Conservation (phyloP, 1,140 invertebrate species). For the Atta texana region DNA sequence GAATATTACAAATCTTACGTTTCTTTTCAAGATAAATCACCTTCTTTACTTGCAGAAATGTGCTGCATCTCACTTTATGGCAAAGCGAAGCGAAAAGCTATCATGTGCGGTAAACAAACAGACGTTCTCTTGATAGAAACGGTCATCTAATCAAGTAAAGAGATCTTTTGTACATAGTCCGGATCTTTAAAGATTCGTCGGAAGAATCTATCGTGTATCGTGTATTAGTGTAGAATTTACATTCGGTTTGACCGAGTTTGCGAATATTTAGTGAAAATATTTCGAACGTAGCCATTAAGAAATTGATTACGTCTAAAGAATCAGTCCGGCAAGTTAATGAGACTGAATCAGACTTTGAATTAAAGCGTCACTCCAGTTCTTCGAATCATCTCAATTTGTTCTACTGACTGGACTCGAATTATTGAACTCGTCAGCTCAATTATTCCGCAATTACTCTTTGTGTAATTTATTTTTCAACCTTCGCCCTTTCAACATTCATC, state of each 20-base stretch:
- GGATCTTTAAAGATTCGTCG: neutral
- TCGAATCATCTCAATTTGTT: neutral
- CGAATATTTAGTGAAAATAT: conserved; percentile 9
- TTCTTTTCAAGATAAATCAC: conserved; percentile 14
- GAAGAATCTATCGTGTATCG: neutral
- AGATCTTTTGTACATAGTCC: conserved; percentile 19
- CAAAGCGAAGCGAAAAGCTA: conserved; percentile 21
- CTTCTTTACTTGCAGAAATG: conserved; percentile 1
- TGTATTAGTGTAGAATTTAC: conserved; percentile 10
- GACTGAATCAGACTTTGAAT: conserved; percentile 13
- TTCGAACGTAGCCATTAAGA: neutral
- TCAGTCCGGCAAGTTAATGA: neutral
- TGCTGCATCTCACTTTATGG: neutral
- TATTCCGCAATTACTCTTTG: neutral
- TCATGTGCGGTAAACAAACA: conserved; percentile 17
- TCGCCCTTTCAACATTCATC: conserved; percentile 8
- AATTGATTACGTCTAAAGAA: conserved; percentile 33
- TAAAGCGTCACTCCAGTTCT: neutral
- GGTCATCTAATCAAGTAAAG: conserved; percentile 18
- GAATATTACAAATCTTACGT: neutral
- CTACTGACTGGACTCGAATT: neutral
- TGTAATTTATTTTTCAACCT: neutral
- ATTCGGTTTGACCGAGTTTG: conserved; percentile 13
- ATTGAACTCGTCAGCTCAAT: neutral
- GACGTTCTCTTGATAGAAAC: conserved; percentile 8